phyloP scores from a whole-genome alignment of 2,888 invertebrate species.

The Latheticus oryzae region DNA sequence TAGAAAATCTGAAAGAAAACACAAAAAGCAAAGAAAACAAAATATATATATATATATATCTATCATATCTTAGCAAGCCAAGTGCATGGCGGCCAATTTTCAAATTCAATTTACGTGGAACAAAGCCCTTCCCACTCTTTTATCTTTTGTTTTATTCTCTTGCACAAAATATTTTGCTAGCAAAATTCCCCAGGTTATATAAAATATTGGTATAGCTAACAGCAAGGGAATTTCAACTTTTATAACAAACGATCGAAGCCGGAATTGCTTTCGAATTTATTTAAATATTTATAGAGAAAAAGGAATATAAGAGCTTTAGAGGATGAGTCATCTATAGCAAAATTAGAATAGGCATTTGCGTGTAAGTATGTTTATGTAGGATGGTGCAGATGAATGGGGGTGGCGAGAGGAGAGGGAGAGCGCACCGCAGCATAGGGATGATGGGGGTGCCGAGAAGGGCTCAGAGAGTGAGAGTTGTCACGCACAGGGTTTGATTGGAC shows the following conservation, averaged over 20 bases:
- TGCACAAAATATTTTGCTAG: constrained; percentile 59
- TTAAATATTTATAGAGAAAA: constrained; percentile 39
- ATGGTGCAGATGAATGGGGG: constrained; percentile 51
- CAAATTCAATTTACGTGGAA: constrained; percentile 66
- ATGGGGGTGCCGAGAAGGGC: constrained; percentile 55
- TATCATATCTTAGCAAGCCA: constrained; percentile 59
- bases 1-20: constrained; percentile 38
- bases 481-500: constrained; percentile 67
- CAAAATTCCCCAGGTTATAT: constrained; percentile 62
- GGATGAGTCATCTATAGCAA: constrained; percentile 28
- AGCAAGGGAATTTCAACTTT: constrained; percentile 54
- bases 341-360: constrained; percentile 45
- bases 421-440: constrained; percentile 45
- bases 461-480: constrained; percentile 65
- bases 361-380: constrained; percentile 51
- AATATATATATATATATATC: too few species aligned
- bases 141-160: constrained; percentile 59
- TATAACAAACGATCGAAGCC: constrained; percentile 51
- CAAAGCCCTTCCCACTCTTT: constrained; percentile 59
- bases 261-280: constrained; percentile 41
- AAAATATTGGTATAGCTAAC: constrained; percentile 58
- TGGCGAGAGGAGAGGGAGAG: constrained; percentile 35
- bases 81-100: constrained; percentile 63
- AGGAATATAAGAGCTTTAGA: not conserved
- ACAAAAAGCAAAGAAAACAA: constrained; percentile 48